Evolutionary conservation across 1,140 invertebrate genomes (phyloP).

Genomic region (Rhysida immarginata): DNA sequence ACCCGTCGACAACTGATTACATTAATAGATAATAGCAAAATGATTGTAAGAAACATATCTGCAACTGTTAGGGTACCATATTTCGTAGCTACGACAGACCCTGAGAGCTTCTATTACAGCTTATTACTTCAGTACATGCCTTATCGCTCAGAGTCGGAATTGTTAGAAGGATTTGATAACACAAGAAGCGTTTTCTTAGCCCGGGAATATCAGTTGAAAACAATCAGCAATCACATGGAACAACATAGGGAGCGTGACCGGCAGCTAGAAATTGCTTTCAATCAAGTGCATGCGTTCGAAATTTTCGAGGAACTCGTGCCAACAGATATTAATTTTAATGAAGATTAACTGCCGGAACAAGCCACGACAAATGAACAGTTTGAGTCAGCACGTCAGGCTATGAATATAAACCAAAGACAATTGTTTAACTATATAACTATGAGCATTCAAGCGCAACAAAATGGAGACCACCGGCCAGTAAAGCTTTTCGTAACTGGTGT

Average conservation of each 20-base stretch:
- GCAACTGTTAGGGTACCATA: too few species aligned
- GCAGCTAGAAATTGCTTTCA: neutral
- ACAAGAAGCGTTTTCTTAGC: constrained; percentile 9
- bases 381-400: constrained; percentile 8
- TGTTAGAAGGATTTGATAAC: constrained; percentile 9
- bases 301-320: neutral
- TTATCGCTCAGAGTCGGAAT: constrained; percentile 10
- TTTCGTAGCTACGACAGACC: too few species aligned
- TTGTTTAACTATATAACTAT: constrained; percentile 14
- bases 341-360: neutral
- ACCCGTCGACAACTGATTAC: neutral
- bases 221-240: neutral
- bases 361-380: constrained; percentile 16
- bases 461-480: neutral
- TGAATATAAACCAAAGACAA: constrained; percentile 16
- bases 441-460: constrained; percentile 13
- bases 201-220: constrained; percentile 6
- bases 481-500: neutral
- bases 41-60: too few species aligned
- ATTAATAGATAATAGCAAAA: neutral
- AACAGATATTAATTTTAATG: neutral
- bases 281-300: too few species aligned
- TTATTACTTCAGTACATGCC: constrained; percentile 13
- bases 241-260: neutral
- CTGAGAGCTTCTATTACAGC: constrained; percentile 13